Percentiles rank a stretch among this genome's conserved stretches.
Conservation (phyloP, 2,888 invertebrate species). For the Ypsolopha scabrella region DNA sequence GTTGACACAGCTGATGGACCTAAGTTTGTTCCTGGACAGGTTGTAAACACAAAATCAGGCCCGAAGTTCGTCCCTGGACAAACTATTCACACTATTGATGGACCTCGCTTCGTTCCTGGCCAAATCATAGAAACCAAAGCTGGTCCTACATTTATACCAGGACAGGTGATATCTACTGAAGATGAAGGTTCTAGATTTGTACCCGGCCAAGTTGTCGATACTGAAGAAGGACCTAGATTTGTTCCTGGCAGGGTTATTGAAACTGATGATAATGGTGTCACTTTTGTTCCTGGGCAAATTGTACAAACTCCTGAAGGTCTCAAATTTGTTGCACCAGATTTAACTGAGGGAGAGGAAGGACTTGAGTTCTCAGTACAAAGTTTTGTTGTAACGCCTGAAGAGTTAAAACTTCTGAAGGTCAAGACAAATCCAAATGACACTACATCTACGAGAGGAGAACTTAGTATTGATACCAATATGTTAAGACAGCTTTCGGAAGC, state of each 20-base stretch:
- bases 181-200: slow-evolving; percentile 72
- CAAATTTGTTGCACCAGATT: slow-evolving; percentile 76
- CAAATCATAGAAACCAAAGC: slow-evolving; percentile 81
- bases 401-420: slow-evolving; percentile 57
- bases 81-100: slow-evolving; percentile 77
- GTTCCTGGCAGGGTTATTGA: slow-evolving; percentile 80
- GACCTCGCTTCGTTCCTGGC: slow-evolving; percentile 82
- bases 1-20: slow-evolving; percentile 77
- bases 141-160: slow-evolving; percentile 83
- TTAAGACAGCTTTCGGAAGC: slow-evolving; percentile 75
- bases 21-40: slow-evolving; percentile 84
- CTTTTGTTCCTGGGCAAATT: slow-evolving; percentile 84
- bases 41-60: slow-evolving; percentile 76
- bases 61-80: slow-evolving; percentile 78
- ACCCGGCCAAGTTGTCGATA: slow-evolving; percentile 79
- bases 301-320: slow-evolving; percentile 79
- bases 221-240: slow-evolving; percentile 77
- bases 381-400: slow-evolving; percentile 68
- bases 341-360: slow-evolving; percentile 75
- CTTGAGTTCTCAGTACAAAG: slow-evolving; percentile 79
- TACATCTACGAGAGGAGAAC: slow-evolving; percentile 67
- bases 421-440: slow-evolving; percentile 65
- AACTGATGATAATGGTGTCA: slow-evolving; percentile 76
- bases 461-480: slow-evolving; percentile 75
- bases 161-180: slow-evolving; percentile 78